Evolutionary conservation across 2,888 invertebrate species (phyloP), one percentile per base, ranked within the genome.

Genomic region (Apodemia hepburni): DNA sequence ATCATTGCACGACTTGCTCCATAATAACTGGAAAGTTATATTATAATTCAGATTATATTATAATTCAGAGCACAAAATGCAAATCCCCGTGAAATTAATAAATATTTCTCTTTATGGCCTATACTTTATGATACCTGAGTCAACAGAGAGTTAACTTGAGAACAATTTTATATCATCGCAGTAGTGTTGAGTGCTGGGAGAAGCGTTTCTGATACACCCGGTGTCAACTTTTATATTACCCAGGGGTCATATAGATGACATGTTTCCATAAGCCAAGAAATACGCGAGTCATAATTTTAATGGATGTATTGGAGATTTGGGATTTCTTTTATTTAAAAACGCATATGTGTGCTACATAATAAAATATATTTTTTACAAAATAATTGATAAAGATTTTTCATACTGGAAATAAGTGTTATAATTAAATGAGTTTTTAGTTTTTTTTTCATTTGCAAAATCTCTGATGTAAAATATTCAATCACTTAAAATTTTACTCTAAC

Each of bases 91-190:
- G 8, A 51, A 51, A 9, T 27, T 57, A 57, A 29, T 57, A 2
- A 29, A 29, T 27, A 0, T 27, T 57, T 15, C 12, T 22, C 7
- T 29, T 29, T 29, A 29, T 57, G 15, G 18, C 29, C 15, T 57
- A n/a, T 57, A 57, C 27, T 57, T 57, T 47, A 47, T 47, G 47
- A 17, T 17, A 17, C 47, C 47, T 7, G 47, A 47, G 17, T n/a
- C 45, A 7, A 8, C 17, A 2, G 47, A 47, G 17, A 17, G 47
- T 17, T 4, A 6, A 42, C 42, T 15, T 17, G 47, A 47, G n/a
- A 47, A 47, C 47, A 47, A 47, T 47, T 47, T 47, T 47, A 47
- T 47, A 47, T 9, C n/a, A n/a, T 47, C 47, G 47, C 47, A 42
- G 15, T 47, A n/a, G 17, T 17, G 47, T 9, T 47, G 47, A 47